Evolutionary conservation across 2,797 vertebrate genomes (phyloP).

Genomic region (Sebastes aleutianus): DNA sequence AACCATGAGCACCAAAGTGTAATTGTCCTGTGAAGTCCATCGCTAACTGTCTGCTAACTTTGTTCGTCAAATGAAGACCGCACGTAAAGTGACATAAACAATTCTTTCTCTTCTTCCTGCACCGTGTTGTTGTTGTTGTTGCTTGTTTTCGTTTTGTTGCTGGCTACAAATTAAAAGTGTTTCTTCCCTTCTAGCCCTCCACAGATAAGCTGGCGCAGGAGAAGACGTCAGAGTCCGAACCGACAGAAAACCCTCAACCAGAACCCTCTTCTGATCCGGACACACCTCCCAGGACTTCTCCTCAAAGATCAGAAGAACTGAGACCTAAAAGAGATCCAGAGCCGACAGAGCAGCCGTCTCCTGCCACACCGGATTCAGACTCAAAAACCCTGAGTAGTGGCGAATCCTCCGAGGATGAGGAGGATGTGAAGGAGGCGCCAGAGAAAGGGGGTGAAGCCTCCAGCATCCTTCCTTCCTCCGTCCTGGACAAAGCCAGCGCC

Average conservation of each 20-base stretch:
- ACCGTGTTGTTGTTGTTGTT: too few relatives aligned
- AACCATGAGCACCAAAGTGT: too few relatives aligned
- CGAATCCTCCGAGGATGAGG: slow-evolving; percentile 83
- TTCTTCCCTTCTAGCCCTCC: slow-evolving; percentile 5
- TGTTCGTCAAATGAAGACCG: too few relatives aligned
- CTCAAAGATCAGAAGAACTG: not conserved
- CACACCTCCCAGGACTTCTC: not conserved
- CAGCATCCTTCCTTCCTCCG: slow-evolving; percentile 91
- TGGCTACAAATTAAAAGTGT: too few relatives aligned
- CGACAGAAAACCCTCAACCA: not conserved
- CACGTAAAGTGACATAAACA: too few relatives aligned
- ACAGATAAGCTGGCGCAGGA: not conserved
- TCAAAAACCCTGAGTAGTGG: slow-evolving; percentile 85
- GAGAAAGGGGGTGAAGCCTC: slow-evolving; percentile 19
- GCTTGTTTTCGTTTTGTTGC: too few relatives aligned
- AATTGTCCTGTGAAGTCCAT: too few relatives aligned
- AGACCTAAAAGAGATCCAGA: slow-evolving; percentile 5
- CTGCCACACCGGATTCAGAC: slow-evolving; percentile 30
- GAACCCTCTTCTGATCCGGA: not conserved
- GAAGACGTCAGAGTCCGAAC: not conserved
- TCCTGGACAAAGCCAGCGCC: slow-evolving; percentile 88
- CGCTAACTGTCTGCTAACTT: too few relatives aligned
- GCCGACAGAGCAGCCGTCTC: not conserved
- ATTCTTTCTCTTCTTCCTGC: too few relatives aligned
- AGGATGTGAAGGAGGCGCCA: slow-evolving; percentile 66